Conservation (phyloP, 2,113 vertebrate species). For the Forbesichthys agassizii region DNA sequence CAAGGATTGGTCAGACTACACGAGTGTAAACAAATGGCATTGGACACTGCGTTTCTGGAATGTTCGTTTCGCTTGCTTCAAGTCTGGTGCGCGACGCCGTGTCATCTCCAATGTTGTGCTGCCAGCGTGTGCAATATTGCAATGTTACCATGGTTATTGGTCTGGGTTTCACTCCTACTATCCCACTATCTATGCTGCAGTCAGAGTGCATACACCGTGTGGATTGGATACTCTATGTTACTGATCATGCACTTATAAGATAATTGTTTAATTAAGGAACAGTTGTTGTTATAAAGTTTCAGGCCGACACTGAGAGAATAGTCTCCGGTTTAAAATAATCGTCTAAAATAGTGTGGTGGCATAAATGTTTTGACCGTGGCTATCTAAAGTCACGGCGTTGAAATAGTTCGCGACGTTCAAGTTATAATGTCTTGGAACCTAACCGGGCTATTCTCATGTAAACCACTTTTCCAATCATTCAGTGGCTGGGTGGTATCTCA, state of each 20-base stretch:
- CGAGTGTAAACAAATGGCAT: neutral
- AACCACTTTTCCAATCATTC: constrained; percentile 91
- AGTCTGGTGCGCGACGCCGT: neutral
- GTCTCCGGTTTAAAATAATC: too few species aligned
- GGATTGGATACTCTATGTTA: too few species aligned
- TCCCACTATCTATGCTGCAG: constrained; percentile 13
- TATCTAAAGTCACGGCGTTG: too few species aligned
- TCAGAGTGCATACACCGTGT: neutral
- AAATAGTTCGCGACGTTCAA: too few species aligned
- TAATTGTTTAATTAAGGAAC: too few species aligned
- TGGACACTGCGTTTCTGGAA: neutral
- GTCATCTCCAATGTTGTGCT: neutral
- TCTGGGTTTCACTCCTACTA: constrained; percentile 56
- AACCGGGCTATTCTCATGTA: constrained; percentile 89
- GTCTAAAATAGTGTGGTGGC: too few species aligned
- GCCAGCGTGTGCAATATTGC: constrained; percentile 49
- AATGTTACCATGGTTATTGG: constrained; percentile 72
- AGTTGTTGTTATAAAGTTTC: neutral
- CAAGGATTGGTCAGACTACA: too few species aligned
- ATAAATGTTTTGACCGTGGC: too few species aligned
- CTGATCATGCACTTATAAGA: too few species aligned
- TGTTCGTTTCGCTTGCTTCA: neutral
- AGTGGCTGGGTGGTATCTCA: constrained; percentile 98
- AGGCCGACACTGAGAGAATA: neutral
- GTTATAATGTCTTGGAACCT: constrained; percentile 40